Evolutionary conservation across 1,140 invertebrate species (phyloP).

Genomic region (Lepidurus couesii): DNA sequence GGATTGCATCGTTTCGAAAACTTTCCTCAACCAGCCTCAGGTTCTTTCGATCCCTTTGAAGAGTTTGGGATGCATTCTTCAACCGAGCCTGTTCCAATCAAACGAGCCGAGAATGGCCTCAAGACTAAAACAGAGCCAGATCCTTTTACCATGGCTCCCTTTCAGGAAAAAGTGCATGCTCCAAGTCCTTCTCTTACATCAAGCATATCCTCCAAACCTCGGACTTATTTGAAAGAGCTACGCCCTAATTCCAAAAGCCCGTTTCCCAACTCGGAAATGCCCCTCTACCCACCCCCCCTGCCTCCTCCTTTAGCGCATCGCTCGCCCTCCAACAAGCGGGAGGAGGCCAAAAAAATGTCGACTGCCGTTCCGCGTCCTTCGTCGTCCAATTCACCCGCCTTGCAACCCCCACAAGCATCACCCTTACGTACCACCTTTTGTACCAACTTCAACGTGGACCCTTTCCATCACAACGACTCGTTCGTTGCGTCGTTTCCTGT

Average conservation of each 20-base stretch:
- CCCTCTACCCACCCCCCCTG: background rate
- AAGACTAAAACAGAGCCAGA: conserved; percentile 27
- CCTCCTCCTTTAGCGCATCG: background rate
- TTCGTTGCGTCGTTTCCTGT: conserved; percentile 8
- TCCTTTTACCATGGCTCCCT: background rate
- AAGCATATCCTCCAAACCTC: background rate
- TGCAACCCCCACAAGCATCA: background rate
- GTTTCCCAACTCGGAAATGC: background rate
- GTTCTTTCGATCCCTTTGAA: background rate
- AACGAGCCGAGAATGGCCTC: conserved; percentile 37
- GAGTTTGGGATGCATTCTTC: conserved; percentile 33
- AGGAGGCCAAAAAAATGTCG: conserved; percentile 15
- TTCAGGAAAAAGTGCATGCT: background rate
- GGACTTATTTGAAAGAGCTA: background rate
- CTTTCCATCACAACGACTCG: background rate
- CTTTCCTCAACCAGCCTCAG: conserved; percentile 44
- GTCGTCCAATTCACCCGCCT: background rate
- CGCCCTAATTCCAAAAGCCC: background rate
- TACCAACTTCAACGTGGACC: background rate
- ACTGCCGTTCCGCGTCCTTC: background rate
- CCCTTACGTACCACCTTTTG: background rate
- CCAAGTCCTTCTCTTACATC: background rate
- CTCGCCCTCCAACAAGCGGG: background rate
- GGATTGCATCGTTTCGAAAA: conserved; percentile 81
- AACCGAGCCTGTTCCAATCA: conserved; percentile 39